Evolutionary conservation across 2,888 invertebrate genomes (phyloP), one percentile per base, ranked within the genome.

Genomic region (Acrobasis suavella): DNA sequence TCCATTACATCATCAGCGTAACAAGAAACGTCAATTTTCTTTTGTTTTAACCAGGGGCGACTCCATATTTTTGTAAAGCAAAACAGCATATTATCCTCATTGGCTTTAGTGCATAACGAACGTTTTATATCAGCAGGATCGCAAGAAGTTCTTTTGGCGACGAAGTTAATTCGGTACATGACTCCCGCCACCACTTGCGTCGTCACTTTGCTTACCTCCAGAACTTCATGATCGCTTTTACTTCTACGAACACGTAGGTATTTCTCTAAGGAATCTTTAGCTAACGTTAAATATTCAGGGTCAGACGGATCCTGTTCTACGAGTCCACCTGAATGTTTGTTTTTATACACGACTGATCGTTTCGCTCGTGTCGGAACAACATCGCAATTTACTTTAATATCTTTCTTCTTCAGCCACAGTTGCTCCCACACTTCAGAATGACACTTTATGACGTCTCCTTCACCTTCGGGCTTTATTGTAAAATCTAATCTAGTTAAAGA

Each of bases 1-100:
- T 70, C 66, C 8, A 69, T 65, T 56, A 16, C 60, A 46, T 46
- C 8, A 32, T 74, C 74, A 59, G 75, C 82, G 42, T 76, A 72
- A 68, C 92, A 89, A 38, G 74, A 69, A 0, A 92, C 83, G 52
- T 82, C 72, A 62, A 86, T 81, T 49, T 86, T 78, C 58, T 86
- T 84, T 1, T 63, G 65, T 54, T 83, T 83, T 32, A 92, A 50
- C 94, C 94, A 94, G 9, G 93, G 91, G 49, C 85, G 88, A 49
- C 92, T 86, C 94, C 93, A 94, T 58, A 94, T 87, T 62, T 81
- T 70, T 46, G 94, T 76, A 37, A 86, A 69, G 73, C 95, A 95
- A 64, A 72, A 68, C 22, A 82, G 65, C 39, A 72, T 58, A 15
- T 65, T 63, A 32, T 72, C 69, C 16, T 68, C 63, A 60, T 67